Conservation (phyloP, 2,888 invertebrate species). For the Orchestes rusci region DNA sequence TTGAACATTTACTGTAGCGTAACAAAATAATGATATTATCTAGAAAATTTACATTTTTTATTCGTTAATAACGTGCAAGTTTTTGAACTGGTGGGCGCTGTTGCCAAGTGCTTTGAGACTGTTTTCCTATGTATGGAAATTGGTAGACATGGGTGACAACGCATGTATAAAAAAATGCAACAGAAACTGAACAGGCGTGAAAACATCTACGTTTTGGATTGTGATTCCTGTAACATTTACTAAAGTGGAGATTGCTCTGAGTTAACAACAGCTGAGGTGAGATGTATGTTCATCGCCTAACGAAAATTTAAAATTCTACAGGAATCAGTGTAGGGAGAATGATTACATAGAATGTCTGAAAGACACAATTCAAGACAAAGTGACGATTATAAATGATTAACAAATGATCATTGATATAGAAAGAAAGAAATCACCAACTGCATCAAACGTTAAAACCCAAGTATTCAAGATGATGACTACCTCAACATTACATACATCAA, state of each 20-base stretch:
- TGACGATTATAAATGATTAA: slow-evolving; percentile 3
- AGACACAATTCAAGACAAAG: slow-evolving; percentile 2
- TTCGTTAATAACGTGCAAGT: background rate
- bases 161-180: background rate
- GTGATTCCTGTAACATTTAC: slow-evolving; percentile 1
- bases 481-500: slow-evolving; percentile 1
- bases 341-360: slow-evolving; percentile 2
- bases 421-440: slow-evolving; percentile 4
- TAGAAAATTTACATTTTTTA: no score
- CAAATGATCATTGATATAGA: background rate
- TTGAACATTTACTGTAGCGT: no score
- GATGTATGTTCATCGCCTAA: background rate
- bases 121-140: background rate
- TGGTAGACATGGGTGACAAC: background rate
- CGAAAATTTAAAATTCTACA: slow-evolving; percentile 1
- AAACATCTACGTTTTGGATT: background rate
- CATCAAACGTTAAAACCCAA: background rate
- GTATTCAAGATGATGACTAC: slow-evolving; percentile 3
- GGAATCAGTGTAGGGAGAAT: slow-evolving; percentile 1
- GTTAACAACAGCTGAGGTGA: slow-evolving; percentile 1
- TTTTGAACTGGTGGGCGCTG: background rate
- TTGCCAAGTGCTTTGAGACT: background rate
- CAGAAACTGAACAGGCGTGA: background rate
- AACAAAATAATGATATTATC: no score
- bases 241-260: slow-evolving; percentile 3